These are phyloP conservation scores for Schizopygopsis malacanthus DNA, from an alignment of 2,797 vertebrate species.

Conservation along the genomic window DNA sequence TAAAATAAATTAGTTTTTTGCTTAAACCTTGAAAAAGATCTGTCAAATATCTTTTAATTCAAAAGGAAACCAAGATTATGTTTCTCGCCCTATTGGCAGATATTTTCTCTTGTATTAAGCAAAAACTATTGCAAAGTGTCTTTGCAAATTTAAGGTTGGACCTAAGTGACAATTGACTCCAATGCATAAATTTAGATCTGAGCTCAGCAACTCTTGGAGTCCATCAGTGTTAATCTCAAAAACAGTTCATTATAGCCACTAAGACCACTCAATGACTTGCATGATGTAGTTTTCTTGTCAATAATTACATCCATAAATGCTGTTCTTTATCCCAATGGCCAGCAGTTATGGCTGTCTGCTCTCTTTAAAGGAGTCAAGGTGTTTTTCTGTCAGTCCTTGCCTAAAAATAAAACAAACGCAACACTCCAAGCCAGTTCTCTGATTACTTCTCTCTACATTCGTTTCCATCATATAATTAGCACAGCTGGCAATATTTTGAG, in stretches of 20 bases:
- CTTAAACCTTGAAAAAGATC: too few species aligned
- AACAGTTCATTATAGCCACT: background rate
- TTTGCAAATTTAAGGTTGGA: too few species aligned
- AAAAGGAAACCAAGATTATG: too few species aligned
- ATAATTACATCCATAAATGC: background rate
- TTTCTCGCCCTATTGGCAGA: too few species aligned
- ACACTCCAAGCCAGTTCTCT: background rate
- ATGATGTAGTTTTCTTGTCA: background rate
- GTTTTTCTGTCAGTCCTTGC: slow-evolving; percentile 44
- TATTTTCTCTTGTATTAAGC: too few species aligned
- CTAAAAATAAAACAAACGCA: background rate
- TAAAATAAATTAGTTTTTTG: too few species aligned
- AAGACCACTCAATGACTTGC: background rate
- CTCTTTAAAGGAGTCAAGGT: slow-evolving; percentile 46
- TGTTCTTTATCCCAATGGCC: slow-evolving; percentile 26
- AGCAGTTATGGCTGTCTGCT: slow-evolving; percentile 52
- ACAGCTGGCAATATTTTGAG: background rate
- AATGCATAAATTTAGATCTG: background rate
- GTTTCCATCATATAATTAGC: background rate
- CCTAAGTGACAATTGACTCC: background rate
- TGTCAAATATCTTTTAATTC: too few species aligned
- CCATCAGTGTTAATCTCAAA: background rate
- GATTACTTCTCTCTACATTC: background rate
- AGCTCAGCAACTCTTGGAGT: background rate
- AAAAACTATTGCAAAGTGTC: too few species aligned